phyloP scores from a whole-genome alignment of 2,888 invertebrate genomes.

The Dexiosoma caninum region DNA sequence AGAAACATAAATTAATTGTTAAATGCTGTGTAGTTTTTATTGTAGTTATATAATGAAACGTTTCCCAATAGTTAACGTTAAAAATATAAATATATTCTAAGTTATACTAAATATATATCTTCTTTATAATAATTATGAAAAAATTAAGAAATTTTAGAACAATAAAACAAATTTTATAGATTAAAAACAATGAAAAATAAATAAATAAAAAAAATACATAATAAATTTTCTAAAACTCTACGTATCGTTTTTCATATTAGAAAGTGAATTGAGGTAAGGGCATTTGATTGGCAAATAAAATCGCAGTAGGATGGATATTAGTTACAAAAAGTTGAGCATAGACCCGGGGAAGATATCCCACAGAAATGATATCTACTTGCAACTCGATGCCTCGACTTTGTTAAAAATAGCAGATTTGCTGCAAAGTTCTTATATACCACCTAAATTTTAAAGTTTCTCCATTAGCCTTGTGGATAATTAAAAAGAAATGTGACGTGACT shows the following conservation, averaged over 20 bases:
- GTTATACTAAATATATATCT: conserved; percentile 4
- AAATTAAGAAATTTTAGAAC: conserved; percentile 57
- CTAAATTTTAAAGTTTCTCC: too few species aligned
- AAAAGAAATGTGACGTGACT: too few species aligned
- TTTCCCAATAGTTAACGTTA: conserved; percentile 60
- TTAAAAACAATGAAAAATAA: conserved; percentile 29
- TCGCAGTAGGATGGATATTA: too few species aligned
- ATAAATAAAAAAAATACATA: conserved; percentile 38
- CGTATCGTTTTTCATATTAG: neutral
- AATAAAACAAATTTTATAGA: conserved; percentile 61
- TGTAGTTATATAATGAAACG: conserved; percentile 54
- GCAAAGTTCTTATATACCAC: too few species aligned
- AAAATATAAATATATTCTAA: conserved; percentile 49
- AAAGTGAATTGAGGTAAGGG: neutral
- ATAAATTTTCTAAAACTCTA: conserved; percentile 53
- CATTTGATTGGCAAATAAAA: too few species aligned
- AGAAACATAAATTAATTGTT: conserved; percentile 54
- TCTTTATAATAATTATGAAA: conserved; percentile 24
- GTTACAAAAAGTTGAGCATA: too few species aligned
- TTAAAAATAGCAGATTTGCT: too few species aligned
- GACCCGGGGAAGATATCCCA: too few species aligned
- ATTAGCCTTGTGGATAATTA: too few species aligned
- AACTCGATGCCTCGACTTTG: too few species aligned
- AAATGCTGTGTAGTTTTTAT: conserved; percentile 61
- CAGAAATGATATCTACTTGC: too few species aligned